Evolutionary conservation across 1,140 invertebrate genomes (phyloP), one percentile per base, ranked within the genome.

Genomic region (Pseudoatta argentina): DNA sequence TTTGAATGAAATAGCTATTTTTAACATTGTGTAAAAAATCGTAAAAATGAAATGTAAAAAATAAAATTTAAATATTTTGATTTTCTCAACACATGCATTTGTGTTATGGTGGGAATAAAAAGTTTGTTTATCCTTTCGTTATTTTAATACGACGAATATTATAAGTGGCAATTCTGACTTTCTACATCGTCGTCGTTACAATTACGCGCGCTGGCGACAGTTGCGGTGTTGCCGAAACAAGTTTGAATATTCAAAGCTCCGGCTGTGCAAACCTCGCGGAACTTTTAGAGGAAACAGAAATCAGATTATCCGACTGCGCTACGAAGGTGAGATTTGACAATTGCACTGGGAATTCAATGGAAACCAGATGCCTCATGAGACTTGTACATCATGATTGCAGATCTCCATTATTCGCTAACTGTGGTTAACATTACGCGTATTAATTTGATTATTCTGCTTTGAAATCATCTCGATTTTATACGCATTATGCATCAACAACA

Each of bases 231-330:
- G 87, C 86, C 83, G 66, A 89, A 87, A 81, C 85, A 89, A 85
- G 77, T 75, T 87, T 90, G 85, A 87, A 90, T 89, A 87, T 90
- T 89, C 89, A 90, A 76, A 81, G 51, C 44, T 59, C 12, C 30
- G 39, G 24, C 61, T 39, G n/a, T n/a, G 75, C 71, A 81, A 63
- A 85, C 59, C 57, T 55, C 21, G 34, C 18, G 30, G 30, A 86
- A 77, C 67, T 85, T 77, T 30, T 34, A 67, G 61, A 44, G 85
- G 53, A 53, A 85, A 71, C 81, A 89, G 87, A 89, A 87, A 87
- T 87, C 72, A 34, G 67, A 89, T 90, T 87, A 87, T 83, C 48
- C 48, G 48, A 24, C 59, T 24, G 18, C 21, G 2, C 30, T 21
- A 8, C 16, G 59, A 75, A 57, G 21, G 24, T 67, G 73, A 76